Evolutionary conservation across 2,113 vertebrate species (phyloP), one percentile per base, ranked within the genome.

Genomic region (Pteronura brasiliensis): DNA sequence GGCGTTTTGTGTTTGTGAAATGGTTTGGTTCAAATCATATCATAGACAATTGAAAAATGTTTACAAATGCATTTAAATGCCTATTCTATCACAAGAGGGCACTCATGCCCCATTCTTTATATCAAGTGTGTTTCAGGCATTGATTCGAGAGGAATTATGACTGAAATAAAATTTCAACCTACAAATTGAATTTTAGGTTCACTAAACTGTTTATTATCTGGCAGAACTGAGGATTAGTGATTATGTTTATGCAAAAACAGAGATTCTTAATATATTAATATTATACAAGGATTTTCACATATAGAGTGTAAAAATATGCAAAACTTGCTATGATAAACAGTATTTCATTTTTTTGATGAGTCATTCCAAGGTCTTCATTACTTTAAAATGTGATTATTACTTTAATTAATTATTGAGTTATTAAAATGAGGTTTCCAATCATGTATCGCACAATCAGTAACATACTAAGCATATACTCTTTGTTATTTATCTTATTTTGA

Each of bases 71-170:
- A 52, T 92, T 80, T 79, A 63, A 65, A 39, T 71, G 12, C 21
- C 61, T 88, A 77, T 90, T 61, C 65, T 92, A 98, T 98, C 98
- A 98, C 98, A 98, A 99, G 99, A 98, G 99, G 98, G 98, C 98
- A 97, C 97, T 98, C 98, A 96, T 21, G 69, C 23, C 88, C 96
- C 95, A 94, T 77, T 97, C 71, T 90, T 95, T 96, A 90, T 88
- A 76, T 14, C 23, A 80, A 47, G 8, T 63, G 34, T 61, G 20
- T 86, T 93, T 81, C 13, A 94, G 34, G 34, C 67, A 93, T 92
- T 90, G 65, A 94, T 86, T 97, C 11, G 8, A 88, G 74, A 93
- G 29, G n/a, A 93, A 88, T 93, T 96, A 82, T 55, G 25, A 65
- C 25, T 90, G 85, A 82, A 94, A 83, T 95, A 72, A 96, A 97